phyloP scores from a whole-genome alignment of 2,113 vertebrate genomes.

The Oncorhynchus mykiss region DNA sequence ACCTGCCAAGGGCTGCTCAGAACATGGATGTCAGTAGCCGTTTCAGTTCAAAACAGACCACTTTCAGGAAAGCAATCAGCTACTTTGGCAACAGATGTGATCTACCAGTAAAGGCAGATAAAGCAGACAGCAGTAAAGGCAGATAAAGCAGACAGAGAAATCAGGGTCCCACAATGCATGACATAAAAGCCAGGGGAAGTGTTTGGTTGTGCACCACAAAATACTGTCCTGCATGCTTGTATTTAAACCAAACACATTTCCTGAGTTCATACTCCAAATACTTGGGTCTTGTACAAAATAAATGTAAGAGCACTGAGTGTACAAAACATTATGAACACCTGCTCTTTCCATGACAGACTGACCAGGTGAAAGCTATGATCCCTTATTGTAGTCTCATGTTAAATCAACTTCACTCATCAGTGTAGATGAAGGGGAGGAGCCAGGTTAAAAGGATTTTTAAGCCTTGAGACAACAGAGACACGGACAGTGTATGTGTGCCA shows the following conservation, averaged over 20 bases:
- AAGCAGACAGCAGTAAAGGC: neutral
- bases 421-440: too few species aligned
- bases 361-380: too few species aligned
- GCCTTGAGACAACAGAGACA: too few species aligned
- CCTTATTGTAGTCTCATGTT: too few species aligned
- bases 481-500: too few species aligned
- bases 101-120: slow-evolving; percentile 38
- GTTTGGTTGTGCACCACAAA: neutral
- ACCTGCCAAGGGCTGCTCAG: neutral
- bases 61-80: neutral
- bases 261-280: neutral
- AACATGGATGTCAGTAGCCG: slow-evolving; percentile 5
- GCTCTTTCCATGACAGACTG: too few species aligned
- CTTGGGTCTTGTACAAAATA: neutral
- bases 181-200: neutral
- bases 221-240: neutral
- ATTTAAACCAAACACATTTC: neutral
- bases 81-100: slow-evolving; percentile 59
- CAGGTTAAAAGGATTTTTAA: too few species aligned
- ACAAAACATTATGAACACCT: too few species aligned
- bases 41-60: neutral
- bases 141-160: neutral
- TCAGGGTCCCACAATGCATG: slow-evolving; percentile 18
- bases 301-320: neutral
- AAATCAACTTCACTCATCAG: too few species aligned